A percentile compares a stretch with the other conserved stretches of the same genome.
phyloP scores from a whole-genome alignment of 2,797 vertebrate genomes.

The Allobates femoralis region DNA sequence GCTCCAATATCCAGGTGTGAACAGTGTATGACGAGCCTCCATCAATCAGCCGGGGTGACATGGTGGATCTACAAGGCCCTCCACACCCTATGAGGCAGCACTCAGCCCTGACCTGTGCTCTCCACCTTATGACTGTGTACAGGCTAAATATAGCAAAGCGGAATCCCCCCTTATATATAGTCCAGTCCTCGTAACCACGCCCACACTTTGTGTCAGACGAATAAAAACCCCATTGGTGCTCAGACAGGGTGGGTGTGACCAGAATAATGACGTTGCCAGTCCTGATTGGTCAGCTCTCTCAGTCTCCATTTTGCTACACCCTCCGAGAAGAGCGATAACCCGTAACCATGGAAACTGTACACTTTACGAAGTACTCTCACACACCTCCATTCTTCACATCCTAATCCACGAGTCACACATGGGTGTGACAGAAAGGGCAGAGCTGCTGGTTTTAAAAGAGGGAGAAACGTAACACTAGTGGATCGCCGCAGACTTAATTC shows the following conservation, averaged over 20 bases:
- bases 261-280: not conserved
- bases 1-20: too few species aligned
- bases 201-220: conserved; percentile 15
- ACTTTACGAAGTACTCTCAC: not conserved
- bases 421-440: not conserved
- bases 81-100: not conserved
- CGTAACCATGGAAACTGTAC: conserved; percentile 19
- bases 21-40: too few species aligned
- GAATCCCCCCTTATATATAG: conserved; percentile 25
- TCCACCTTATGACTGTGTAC: not conserved
- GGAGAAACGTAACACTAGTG: too few species aligned
- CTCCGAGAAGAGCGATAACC: not conserved
- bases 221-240: conserved; percentile 14
- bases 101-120: not conserved
- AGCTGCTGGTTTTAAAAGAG: not conserved
- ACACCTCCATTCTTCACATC: not conserved
- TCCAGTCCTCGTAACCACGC: not conserved
- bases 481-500: too few species aligned
- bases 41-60: too few species aligned
- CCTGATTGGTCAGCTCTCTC: not conserved
- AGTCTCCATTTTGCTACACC: conserved; percentile 32
- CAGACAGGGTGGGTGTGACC: too few species aligned
- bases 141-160: conserved; percentile 50
- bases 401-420: not conserved
- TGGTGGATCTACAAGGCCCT: too few species aligned